Base-by-base conservation (phyloP, 1,140 invertebrate genomes). In the Ceratosolen fusciceps region DNA sequence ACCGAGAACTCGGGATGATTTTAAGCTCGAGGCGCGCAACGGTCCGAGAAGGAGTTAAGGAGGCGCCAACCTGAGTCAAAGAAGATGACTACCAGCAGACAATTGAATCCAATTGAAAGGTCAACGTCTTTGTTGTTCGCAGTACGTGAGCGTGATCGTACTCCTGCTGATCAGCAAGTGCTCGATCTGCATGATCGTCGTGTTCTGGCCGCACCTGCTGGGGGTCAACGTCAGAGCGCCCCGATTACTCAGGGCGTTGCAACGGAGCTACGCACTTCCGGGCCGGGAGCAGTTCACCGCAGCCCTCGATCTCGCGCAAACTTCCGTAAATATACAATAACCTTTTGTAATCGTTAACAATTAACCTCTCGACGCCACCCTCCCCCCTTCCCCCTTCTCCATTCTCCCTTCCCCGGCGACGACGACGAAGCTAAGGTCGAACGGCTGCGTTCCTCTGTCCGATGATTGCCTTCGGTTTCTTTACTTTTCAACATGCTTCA, bases 181-280 rank as follows among this genome's bases (percentile, higher is more conserved):
- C 58, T 93, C 93, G 2, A 88, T 94, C 0, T 96, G 95, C 56
- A 92, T 95, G 39, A 85, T 95, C 31, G 93, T 94, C 1, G 93
- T 94, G n/a, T 91, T 95, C 29, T 96, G 95, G 93, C 95, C 95
- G 12, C 92, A 96, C 79, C 93, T 95, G 84, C 85, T 96, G 58
- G 95, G 95, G 37, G 92, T 95, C 65, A 93, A 93, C 78, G 90
- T 95, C 52, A 92, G 94, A 54, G 91, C 92, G 26, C 91, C 92
- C 0, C 92, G 93, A 76, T 91, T 96, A 75, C 92, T 94, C 12
- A 93, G 94, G 74, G 92, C 93, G 1, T 87, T 96, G 70, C 95
- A 96, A 84, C 91, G 92, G 1, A 94, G 93, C 84, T 96, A 96
- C 86, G 95, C 95, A 2, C 90, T 95, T 21, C 94, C 94, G 31